Percentiles rank a stretch among this genome's conserved stretches.
Conservation (phyloP, 2,113 vertebrate genomes). For the Cavia aperea region DNA sequence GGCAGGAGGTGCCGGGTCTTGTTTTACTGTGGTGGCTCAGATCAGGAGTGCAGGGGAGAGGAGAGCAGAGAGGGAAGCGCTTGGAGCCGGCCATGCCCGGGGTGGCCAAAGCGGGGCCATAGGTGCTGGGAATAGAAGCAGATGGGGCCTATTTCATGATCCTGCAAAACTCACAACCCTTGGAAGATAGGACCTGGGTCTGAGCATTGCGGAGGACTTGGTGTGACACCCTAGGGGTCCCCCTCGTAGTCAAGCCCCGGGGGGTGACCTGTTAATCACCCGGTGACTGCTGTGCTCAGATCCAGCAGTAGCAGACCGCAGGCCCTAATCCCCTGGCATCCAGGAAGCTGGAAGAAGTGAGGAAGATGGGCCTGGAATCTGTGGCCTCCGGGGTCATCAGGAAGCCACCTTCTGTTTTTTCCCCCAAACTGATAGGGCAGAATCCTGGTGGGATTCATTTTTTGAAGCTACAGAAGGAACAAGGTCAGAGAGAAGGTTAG, state of each 20-base stretch:
- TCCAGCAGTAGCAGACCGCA: background rate
- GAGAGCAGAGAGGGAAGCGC: too few species aligned
- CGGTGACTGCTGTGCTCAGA: background rate
- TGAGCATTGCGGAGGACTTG: background rate
- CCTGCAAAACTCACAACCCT: fast-evolving
- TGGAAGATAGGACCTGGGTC: background rate
- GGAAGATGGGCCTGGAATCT: constrained; percentile 4
- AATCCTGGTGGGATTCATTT: background rate
- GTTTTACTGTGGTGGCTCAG: background rate
- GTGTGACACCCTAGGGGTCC: background rate
- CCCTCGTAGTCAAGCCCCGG: background rate
- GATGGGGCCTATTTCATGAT: background rate
- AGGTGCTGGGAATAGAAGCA: background rate
- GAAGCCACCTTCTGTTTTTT: background rate
- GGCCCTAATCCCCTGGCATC: constrained; percentile 18
- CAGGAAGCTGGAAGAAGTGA: background rate
- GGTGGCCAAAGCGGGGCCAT: background rate
- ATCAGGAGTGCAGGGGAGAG: fast-evolving
- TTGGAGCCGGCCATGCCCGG: fast-evolving
- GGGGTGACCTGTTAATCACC: constrained; percentile 4
- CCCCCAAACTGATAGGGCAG: background rate
- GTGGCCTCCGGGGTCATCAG: background rate
- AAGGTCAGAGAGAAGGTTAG: constrained; percentile 26
- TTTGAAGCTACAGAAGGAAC: constrained; percentile 19
- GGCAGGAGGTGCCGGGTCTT: background rate